A percentile compares a stretch with the other conserved stretches of the same genome.
phyloP scores from a whole-genome alignment of 1,140 invertebrate species.

The Calephelis nemesis region DNA sequence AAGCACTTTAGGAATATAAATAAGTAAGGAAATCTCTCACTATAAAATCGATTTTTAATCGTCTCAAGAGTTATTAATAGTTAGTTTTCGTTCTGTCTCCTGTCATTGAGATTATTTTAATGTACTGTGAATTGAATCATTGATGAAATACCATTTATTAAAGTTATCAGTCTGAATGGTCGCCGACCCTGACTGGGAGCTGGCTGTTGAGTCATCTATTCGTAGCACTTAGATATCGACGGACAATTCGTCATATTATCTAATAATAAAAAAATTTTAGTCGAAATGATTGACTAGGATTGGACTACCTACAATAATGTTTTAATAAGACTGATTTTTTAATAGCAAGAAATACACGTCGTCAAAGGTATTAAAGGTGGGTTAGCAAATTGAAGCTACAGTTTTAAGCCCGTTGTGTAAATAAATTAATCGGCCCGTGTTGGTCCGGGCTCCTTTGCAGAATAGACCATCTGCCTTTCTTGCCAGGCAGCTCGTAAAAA shows the following conservation, averaged over 20 bases:
- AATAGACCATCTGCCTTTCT: no score
- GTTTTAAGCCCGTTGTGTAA: no score
- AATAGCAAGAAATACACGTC: no score
- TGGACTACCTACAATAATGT: no score
- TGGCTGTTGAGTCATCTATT: conserved; percentile 21
- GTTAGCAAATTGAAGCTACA: no score
- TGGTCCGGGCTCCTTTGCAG: no score
- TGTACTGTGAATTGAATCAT: conserved; percentile 24
- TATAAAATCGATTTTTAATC: conserved; percentile 1
- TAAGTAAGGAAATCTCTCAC: no score
- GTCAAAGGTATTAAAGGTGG: no score
- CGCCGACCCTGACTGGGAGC: conserved; percentile 25
- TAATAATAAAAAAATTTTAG: background rate
- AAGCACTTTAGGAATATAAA: no score
- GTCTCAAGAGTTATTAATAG: conserved; percentile 6
- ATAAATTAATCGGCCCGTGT: no score
- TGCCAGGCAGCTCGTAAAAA: no score
- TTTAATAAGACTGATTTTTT: no score
- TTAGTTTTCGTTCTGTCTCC: conserved; percentile 14
- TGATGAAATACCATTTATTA: conserved; percentile 26
- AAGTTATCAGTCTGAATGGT: conserved; percentile 25
- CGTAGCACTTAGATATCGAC: conserved; percentile 6
- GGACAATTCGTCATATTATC: background rate
- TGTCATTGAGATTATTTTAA: conserved; percentile 20
- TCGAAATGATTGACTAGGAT: background rate